phyloP scores from a whole-genome alignment of 92 coral and sea anemone genomes.

The Zoanthus gigantus region DNA sequence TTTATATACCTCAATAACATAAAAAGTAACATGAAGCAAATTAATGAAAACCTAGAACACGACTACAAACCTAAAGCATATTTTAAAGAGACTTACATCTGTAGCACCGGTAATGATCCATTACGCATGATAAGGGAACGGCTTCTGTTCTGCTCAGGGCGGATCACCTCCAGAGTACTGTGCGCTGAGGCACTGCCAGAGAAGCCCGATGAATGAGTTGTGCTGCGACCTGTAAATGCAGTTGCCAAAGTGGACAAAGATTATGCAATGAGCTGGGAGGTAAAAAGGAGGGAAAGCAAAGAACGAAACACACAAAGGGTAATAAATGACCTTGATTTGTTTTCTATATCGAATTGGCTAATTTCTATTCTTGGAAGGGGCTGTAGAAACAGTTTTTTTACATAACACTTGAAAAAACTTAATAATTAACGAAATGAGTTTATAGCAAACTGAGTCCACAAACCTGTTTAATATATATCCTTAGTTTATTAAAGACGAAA shows the following conservation, averaged over 20 bases:
- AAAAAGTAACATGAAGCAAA: neutral
- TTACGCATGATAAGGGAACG: conserved; percentile 64
- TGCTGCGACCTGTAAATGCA: conserved; percentile 13
- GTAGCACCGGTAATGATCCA: conserved; percentile 75
- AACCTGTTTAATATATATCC: too few species aligned
- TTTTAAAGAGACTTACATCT: conserved; percentile 67
- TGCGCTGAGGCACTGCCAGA: conserved; percentile 70
- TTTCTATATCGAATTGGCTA: too few species aligned
- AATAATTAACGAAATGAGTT: too few species aligned
- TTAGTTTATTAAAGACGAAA: too few species aligned
- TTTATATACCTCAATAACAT: neutral
- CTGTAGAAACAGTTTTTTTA: too few species aligned
- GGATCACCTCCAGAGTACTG: conserved; percentile 74
- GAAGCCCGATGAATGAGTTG: conserved; percentile 55
- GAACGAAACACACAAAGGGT: neutral
- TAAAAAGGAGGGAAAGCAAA: neutral
- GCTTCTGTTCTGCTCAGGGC: conserved; percentile 49
- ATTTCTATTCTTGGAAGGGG: too few species aligned
- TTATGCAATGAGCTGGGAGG: neutral
- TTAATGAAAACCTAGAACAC: neutral
- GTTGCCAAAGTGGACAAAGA: neutral
- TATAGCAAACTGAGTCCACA: too few species aligned
- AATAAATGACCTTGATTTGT: too few species aligned
- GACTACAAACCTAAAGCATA: neutral
- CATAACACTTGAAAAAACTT: too few species aligned